Conservation (phyloP, 2,797 vertebrate species). For the Chloroceryle inda region DNA sequence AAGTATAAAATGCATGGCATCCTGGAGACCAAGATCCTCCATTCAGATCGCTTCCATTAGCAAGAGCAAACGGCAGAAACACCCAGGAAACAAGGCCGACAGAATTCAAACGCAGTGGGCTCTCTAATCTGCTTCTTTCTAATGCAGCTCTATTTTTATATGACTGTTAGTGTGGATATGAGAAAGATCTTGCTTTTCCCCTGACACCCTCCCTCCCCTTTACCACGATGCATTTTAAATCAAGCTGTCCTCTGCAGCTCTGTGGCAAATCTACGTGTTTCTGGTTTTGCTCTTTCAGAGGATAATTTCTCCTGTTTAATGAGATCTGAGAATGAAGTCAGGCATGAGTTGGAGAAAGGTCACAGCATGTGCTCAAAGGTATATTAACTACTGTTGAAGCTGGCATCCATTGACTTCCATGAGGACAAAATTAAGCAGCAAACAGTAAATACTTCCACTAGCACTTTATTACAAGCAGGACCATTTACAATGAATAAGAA, state of each 20-base stretch:
- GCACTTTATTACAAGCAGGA: constrained; percentile 80
- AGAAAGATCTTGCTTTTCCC: constrained; percentile 42
- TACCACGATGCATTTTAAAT: constrained; percentile 71
- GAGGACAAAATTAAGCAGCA: constrained; percentile 84
- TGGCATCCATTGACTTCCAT: constrained; percentile 76
- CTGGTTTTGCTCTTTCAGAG: constrained; percentile 81
- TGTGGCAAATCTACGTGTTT: constrained; percentile 76
- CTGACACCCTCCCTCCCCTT: neutral
- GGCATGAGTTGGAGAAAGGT: constrained; percentile 85
- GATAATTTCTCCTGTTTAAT: constrained; percentile 86
- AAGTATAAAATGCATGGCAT: neutral
- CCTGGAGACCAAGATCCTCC: neutral
- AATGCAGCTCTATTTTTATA: constrained; percentile 13
- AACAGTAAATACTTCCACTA: constrained; percentile 83
- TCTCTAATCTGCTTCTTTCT: neutral
- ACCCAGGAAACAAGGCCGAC: neutral
- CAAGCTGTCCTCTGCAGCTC: constrained; percentile 76
- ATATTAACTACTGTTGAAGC: constrained; percentile 80
- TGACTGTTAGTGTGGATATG: neutral
- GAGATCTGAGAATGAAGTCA: constrained; percentile 86
- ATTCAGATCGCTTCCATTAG: neutral
- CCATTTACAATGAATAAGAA: constrained; percentile 84
- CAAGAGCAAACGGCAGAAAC: neutral
- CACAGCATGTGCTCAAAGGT: constrained; percentile 82
- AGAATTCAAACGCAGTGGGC: neutral